Conservation (phyloP, 2,888 invertebrate genomes). For the Monoplex corrugatus region DNA sequence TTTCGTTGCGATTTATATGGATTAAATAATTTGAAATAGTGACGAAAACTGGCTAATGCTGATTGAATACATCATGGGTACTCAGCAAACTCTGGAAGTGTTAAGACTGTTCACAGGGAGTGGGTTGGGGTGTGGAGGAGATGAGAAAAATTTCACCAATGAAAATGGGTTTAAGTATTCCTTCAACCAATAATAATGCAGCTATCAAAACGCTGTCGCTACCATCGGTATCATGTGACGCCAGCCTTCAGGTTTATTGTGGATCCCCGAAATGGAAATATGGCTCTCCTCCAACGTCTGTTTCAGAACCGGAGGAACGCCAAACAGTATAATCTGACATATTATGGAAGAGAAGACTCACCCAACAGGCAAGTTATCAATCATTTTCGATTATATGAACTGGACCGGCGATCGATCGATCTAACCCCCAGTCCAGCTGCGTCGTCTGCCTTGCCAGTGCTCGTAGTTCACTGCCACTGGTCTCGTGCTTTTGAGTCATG, state of each 20-base stretch:
- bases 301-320: conserved; percentile 58
- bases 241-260: conserved; percentile 10
- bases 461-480: conserved; percentile 32
- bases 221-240: conserved; percentile 45
- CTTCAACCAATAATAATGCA: conserved; percentile 22
- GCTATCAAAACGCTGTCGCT: background rate
- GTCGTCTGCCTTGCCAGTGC: conserved; percentile 44
- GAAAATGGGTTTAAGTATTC: background rate
- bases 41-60: too few species aligned
- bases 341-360: conserved; percentile 44
- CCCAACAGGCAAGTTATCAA: conserved; percentile 50
- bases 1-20: too few species aligned
- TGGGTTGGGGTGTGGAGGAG: too few species aligned
- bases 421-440: background rate
- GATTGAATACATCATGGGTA: too few species aligned
- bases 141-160: too few species aligned
- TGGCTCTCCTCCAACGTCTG: conserved; percentile 60
- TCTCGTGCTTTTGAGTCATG: conserved; percentile 50
- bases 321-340: conserved; percentile 44
- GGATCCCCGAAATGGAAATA: conserved; percentile 56
- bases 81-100: too few species aligned
- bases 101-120: too few species aligned
- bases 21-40: too few species aligned
- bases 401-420: background rate
- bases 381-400: background rate